Percentiles rank a stretch among this genome's conserved stretches.
Conservation (phyloP, 2,113 vertebrate species). For the Semicossyphus pulcher region DNA sequence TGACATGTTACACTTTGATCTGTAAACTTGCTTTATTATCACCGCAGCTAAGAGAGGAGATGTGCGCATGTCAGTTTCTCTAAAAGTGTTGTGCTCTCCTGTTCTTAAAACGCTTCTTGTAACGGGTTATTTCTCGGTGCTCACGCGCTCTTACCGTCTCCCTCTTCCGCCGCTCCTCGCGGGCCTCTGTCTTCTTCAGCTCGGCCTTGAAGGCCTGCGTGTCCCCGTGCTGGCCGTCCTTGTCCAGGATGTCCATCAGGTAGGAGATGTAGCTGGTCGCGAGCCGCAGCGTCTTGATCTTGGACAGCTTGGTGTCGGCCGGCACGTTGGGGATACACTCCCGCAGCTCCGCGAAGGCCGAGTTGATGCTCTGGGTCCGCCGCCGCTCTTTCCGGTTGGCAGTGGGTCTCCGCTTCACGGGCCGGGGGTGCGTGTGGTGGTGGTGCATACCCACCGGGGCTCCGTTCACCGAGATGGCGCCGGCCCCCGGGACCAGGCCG, state of each 20-base stretch:
- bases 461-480: conserved; percentile 86
- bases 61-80: too few relatives aligned
- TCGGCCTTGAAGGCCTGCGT: conserved; percentile 99
- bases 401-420: conserved; percentile 93
- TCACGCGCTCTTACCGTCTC: conserved; percentile 89
- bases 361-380: conserved; percentile 99
- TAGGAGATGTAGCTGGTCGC: conserved; percentile 99
- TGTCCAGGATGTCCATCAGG: conserved; percentile 99
- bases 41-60: too few relatives aligned
- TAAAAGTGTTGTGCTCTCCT: too few relatives aligned
- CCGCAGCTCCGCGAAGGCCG: conserved; percentile 95
- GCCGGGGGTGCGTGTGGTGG: conserved; percentile 75
- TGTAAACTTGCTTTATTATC: too few relatives aligned
- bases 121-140: neutral
- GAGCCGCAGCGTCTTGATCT: conserved; percentile 96
- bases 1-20: too few relatives aligned
- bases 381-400: conserved; percentile 98
- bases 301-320: conserved; percentile 97
- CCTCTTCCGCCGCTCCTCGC: conserved; percentile 95
- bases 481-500: conserved; percentile 81
- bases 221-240: conserved; percentile 96
- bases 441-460: conserved; percentile 74
- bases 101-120: too few relatives aligned
- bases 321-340: conserved; percentile 99
- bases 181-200: conserved; percentile 95